phyloP scores from a whole-genome alignment of 2,113 vertebrate species.

The Polypterus bichir region DNA sequence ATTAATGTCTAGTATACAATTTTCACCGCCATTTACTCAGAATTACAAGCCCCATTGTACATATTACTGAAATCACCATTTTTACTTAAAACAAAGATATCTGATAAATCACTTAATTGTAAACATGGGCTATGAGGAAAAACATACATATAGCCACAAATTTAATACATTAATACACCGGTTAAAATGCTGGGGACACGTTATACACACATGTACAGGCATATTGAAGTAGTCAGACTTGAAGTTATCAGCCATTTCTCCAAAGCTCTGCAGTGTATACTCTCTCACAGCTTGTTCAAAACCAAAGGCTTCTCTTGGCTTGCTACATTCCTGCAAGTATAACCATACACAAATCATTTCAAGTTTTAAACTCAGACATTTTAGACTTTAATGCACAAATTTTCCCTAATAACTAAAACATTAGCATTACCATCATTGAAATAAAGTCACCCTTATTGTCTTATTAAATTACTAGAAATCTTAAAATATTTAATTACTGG shows the following conservation, averaged over 20 bases:
- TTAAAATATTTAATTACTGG: too few species aligned
- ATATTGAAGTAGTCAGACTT: constrained; percentile 99
- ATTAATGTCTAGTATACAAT: too few species aligned
- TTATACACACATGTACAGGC: constrained; percentile 86
- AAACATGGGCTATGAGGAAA: too few species aligned
- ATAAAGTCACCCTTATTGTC: neutral
- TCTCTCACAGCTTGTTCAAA: constrained; percentile 93
- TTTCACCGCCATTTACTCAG: too few species aligned
- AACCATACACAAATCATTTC: constrained; percentile 9
- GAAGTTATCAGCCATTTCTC: constrained; percentile 98
- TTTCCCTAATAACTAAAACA: constrained; percentile 12
- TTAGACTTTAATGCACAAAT: neutral
- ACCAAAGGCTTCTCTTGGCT: constrained; percentile 90
- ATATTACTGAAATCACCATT: too few species aligned
- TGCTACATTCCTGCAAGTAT: constrained; percentile 78
- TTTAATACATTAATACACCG: too few species aligned
- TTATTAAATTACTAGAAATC: neutral
- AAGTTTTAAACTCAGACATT: too few species aligned
- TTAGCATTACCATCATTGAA: neutral
- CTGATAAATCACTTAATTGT: too few species aligned
- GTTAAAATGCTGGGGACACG: neutral
- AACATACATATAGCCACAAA: too few species aligned
- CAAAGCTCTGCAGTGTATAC: constrained; percentile 89
- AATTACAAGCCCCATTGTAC: too few species aligned
- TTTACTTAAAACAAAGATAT: too few species aligned